phyloP scores from a whole-genome alignment of 2,888 invertebrate species.

The Leptinotarsa haldemani region DNA sequence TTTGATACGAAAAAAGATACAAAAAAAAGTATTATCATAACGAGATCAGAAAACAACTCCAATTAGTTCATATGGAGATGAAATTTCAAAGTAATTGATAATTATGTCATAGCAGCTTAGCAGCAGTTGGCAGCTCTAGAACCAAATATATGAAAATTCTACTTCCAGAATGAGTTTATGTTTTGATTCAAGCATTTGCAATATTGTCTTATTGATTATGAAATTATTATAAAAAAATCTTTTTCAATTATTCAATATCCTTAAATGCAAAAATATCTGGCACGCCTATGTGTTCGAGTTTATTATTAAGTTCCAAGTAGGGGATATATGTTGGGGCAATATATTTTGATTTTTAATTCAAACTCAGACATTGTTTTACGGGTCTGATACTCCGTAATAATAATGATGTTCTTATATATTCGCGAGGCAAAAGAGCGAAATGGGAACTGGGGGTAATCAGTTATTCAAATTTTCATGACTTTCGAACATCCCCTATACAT shows the following conservation, averaged over 20 bases:
- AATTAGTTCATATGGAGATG: too few relatives aligned
- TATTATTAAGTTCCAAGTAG: constrained; percentile 43
- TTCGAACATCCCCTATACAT: constrained; percentile 43
- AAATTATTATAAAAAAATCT: too few relatives aligned
- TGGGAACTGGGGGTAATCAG: constrained; percentile 60
- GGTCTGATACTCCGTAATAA: constrained; percentile 62
- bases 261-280: not conserved
- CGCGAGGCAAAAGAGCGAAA: constrained; percentile 51
- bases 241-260: not conserved
- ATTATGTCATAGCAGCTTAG: too few relatives aligned
- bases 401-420: constrained; percentile 61
- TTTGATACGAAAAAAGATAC: too few relatives aligned
- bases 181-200: too few relatives aligned
- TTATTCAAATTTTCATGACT: constrained; percentile 55
- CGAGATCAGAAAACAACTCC: too few relatives aligned
- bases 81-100: too few relatives aligned
- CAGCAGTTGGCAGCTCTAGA: not conserved
- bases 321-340: constrained; percentile 62
- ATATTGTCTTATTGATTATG: too few relatives aligned
- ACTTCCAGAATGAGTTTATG: too few relatives aligned
- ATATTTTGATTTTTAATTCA: constrained; percentile 67
- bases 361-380: constrained; percentile 63
- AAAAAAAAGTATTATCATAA: too few relatives aligned
- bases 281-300: constrained; percentile 39
- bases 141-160: not conserved